Conservation (phyloP, 2,797 vertebrate genomes). For the Miichthys miiuy region DNA sequence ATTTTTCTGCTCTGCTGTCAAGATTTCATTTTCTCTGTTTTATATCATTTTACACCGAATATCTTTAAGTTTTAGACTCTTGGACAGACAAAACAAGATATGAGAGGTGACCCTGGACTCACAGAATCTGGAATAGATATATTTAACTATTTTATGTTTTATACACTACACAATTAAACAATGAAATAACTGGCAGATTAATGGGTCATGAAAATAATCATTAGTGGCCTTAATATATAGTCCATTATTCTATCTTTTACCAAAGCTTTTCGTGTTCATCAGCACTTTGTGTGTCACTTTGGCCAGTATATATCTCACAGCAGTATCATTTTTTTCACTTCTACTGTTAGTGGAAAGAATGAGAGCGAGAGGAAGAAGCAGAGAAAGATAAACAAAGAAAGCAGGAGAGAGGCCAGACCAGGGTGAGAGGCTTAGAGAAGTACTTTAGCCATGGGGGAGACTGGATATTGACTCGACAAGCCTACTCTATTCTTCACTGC, state of each 20-base stretch:
- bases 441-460: constrained; percentile 65
- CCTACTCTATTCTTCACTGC: constrained; percentile 57
- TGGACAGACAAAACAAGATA: background rate
- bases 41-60: background rate
- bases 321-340: constrained; percentile 11
- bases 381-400: constrained; percentile 51
- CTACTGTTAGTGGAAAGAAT: background rate
- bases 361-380: constrained; percentile 3
- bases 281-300: background rate
- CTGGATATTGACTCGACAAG: constrained; percentile 64
- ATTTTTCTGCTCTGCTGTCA: background rate
- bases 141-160: background rate
- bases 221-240: background rate
- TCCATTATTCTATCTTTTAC: background rate
- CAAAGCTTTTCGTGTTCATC: background rate
- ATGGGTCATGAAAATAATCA: background rate
- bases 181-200: background rate
- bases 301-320: constrained; percentile 13
- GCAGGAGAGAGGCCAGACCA: constrained; percentile 39
- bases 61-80: background rate
- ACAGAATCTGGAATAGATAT: background rate
- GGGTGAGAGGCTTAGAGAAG: constrained; percentile 58
- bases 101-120: background rate
- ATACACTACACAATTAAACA: too few species aligned
- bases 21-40: background rate